These are phyloP conservation scores for Crotalus horridus DNA, from an alignment of 2,113 vertebrate genomes.

Conservation along the genomic window DNA sequence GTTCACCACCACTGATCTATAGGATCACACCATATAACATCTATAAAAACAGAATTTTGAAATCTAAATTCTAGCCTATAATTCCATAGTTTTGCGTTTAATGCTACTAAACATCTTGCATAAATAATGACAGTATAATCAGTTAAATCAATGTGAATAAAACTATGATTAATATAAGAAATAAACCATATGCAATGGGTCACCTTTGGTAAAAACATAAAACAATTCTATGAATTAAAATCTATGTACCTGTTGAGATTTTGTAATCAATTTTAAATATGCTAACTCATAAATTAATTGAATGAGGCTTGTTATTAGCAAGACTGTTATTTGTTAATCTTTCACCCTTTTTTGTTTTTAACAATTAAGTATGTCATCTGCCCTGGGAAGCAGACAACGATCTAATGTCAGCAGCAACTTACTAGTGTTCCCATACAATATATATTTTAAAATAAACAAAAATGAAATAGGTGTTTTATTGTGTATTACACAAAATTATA, in stretches of 20 bases:
- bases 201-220: background rate
- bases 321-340: background rate
- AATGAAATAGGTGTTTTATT: background rate
- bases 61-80: background rate
- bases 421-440: background rate
- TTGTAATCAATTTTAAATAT: background rate
- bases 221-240: background rate
- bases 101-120: constrained; percentile 6
- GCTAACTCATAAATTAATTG: background rate
- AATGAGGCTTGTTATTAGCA: background rate
- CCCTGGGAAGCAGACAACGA: background rate
- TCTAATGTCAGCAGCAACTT: background rate
- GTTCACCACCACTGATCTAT: background rate
- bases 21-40: background rate
- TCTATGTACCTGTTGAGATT: background rate
- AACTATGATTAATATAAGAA: constrained; percentile 25
- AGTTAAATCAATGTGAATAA: constrained; percentile 28
- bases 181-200: constrained; percentile 11
- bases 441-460: background rate
- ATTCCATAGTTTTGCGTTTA: background rate
- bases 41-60: background rate
- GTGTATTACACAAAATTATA: background rate
- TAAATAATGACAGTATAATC: constrained; percentile 20
- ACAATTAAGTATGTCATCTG: background rate
- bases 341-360: background rate